Evolutionary conservation across 2,113 vertebrate genomes (phyloP).

Genomic region (Tragelaphus buxtoni): DNA sequence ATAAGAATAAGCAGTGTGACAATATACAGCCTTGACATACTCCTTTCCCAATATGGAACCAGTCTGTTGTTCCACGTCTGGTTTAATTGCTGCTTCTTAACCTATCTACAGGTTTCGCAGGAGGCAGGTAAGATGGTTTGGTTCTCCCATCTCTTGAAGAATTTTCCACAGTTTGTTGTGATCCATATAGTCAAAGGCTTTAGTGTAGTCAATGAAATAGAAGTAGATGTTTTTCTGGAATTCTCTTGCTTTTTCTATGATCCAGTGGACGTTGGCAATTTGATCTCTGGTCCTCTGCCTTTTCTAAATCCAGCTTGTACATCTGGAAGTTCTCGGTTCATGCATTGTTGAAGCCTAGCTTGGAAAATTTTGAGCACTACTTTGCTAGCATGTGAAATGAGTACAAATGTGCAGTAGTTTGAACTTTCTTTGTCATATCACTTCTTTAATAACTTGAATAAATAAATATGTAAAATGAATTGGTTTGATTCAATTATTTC

Average conservation of each 20-base stretch:
- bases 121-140: neutral
- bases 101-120: neutral
- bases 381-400: neutral
- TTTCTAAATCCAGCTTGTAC: neutral
- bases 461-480: neutral
- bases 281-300: neutral
- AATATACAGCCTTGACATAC: neutral
- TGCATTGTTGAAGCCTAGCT: neutral
- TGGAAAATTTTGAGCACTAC: neutral
- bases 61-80: neutral
- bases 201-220: neutral
- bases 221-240: neutral
- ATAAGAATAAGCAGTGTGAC: neutral
- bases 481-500: neutral
- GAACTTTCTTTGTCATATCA: neutral
- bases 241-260: neutral
- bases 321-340: neutral
- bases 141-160: neutral
- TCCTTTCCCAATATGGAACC: neutral
- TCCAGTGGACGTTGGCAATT: neutral
- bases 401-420: neutral
- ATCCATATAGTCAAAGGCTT: neutral
- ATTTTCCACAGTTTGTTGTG: neutral
- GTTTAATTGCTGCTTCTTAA: neutral
- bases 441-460: neutral